Base-by-base conservation (phyloP, 2,888 invertebrate species). In the Mellilla xanthometata region DNA sequence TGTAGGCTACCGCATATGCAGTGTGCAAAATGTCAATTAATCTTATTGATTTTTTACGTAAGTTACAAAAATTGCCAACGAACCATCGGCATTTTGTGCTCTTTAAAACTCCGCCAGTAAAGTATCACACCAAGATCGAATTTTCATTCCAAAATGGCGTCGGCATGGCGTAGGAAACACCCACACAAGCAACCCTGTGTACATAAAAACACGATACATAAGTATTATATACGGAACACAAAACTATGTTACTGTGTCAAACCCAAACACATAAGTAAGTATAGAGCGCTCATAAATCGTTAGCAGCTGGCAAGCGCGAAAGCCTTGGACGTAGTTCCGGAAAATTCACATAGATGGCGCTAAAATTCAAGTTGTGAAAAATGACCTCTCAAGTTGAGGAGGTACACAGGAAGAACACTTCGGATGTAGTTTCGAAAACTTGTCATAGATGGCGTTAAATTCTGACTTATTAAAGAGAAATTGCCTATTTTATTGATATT, bases 231-330 rank as follows among this genome's bases (percentile, higher is more conserved):
- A 46, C 30, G 12, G 22, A 40, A 13, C 22, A 11, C 10, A 28
- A 36, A 49, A 50, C 39, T 46, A 32, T 46, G 50, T 50, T 42
- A 50, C 45, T 42, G 39, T 50, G 50, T 39, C 50, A 49, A 29
- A 23, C 1, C 24, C 29, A 26, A 24, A 22, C 4, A 13, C 28
- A 28, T 12, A 30, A 2, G 1, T 23, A 34, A 2, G 27, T 39
- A 36, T 15, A 34, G 8, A 2, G 15, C 8, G 24, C 24, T 42
- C 8, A 26, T 47, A 47, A 47, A 48, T 48, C 41, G 47, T 48
- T 48, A 48, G 15, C 47, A 42, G 38, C 47, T 48, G 47, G 8
- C 4, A 5, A 5, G 15, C 15, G 15, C n/a, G 46, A 41, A 47
- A 41, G 35, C 31, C 27, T 10, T 23, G 22, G 10, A 19, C 7